Evolutionary conservation across 1,140 invertebrate genomes (phyloP), one percentile per base, ranked within the genome.

Genomic region (Apolygus lucorum): DNA sequence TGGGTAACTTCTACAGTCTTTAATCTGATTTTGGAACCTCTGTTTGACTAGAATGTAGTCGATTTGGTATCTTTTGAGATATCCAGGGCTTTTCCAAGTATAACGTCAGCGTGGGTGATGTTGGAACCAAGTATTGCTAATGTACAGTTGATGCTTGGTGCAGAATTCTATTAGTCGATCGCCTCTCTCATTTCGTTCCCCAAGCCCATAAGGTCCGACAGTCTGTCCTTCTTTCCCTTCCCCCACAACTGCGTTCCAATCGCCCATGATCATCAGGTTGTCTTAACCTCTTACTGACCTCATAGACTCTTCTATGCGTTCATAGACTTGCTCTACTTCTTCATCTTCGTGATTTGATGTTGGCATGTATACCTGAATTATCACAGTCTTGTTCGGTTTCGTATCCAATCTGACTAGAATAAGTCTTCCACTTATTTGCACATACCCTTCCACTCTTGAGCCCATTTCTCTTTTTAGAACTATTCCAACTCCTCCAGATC

Each of bases 111-210:
- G 68, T 17, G 71, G 70, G n/a, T 72, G 77, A 65, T 76, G 34
- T 67, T 77, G 71, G 68, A 75, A 78, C 28, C 68, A 75, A 11
- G 75, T 77, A 54, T 79, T 78, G 28, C 65, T 71, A 42, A 77
- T 71, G 11, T 70, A 63, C 26, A 77, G 42, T 13, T 76, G 66
- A 17, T 77, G 28, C 52, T 76, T 72, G 73, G 74, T 68, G 59
- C 74, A 78, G 67, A 77, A 78, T 64, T 78, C 54, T 24, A 74
- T 63, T 21, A 76, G 42, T 17, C 29, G 70, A 26, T 77, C 75
- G 26, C 74, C 75, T 71, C 75, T 74, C 0, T 75, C 73, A 68
- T 79, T 79, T 42, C 73, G 70, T 25, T 25, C 64, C 8, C 63
- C 77, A 8, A 78, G 63, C 8, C 75, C 77, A 70, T 59, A 74